Percentiles rank a stretch among this genome's conserved stretches.
Evolutionary conservation across 2,888 invertebrate species (phyloP).

Genomic region (Ferrisia virgata): DNA sequence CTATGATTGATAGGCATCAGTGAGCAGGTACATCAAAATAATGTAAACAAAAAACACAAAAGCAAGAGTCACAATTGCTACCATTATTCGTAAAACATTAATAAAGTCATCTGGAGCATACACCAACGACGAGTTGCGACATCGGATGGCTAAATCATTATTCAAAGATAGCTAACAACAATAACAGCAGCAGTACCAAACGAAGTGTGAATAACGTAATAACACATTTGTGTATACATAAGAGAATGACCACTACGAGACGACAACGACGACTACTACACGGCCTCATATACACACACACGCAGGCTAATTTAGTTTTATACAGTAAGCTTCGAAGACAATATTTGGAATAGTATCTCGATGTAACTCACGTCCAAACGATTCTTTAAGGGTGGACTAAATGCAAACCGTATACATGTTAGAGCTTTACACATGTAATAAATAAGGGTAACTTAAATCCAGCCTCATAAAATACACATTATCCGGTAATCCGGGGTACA

Average conservation of each 20-base stretch:
- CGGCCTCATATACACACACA: background rate
- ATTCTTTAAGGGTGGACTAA: constrained; percentile 45
- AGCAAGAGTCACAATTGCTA: background rate
- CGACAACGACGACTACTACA: too few relatives aligned
- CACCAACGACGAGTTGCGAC: background rate
- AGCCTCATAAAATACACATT: constrained; percentile 45
- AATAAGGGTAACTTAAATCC: constrained; percentile 46
- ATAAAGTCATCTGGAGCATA: background rate
- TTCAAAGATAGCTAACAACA: background rate
- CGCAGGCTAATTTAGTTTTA: constrained; percentile 32
- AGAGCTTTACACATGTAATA: constrained; percentile 45
- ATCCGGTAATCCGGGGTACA: constrained; percentile 44
- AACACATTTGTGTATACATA: constrained; percentile 5
- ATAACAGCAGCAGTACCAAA: background rate
- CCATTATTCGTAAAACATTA: background rate
- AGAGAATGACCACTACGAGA: background rate
- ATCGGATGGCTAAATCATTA: background rate
- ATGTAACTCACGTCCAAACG: constrained; percentile 45
- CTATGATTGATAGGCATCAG: too few relatives aligned
- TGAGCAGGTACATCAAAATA: too few relatives aligned
- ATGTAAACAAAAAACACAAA: too few relatives aligned
- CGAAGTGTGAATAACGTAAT: background rate
- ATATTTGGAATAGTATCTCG: constrained; percentile 42
- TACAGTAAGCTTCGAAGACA: constrained; percentile 37
- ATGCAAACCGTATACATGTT: constrained; percentile 43